phyloP scores from a whole-genome alignment of 2,797 vertebrate genomes.

The Pelochelys cantorii region DNA sequence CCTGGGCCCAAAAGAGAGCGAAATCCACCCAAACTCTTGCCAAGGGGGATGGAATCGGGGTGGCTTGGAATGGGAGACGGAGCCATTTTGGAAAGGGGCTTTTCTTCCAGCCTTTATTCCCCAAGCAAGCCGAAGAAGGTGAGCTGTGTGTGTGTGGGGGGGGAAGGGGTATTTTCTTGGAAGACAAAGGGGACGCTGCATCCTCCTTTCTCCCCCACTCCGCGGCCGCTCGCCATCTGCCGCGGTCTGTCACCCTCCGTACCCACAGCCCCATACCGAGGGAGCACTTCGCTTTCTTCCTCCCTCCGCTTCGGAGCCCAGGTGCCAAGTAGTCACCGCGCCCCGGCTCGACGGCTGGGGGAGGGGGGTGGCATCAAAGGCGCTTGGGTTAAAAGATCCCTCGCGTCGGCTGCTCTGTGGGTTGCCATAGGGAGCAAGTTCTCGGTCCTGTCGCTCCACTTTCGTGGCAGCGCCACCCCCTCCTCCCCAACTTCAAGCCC shows the following conservation, averaged over 20 bases:
- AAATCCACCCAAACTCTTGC: fast-evolving
- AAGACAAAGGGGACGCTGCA: not conserved
- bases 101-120: not conserved
- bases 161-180: not conserved
- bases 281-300: not conserved
- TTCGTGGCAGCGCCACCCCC: not conserved
- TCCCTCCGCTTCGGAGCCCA: not conserved
- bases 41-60: not conserved
- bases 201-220: not conserved
- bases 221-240: constrained; percentile 18
- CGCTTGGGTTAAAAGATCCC: not conserved
- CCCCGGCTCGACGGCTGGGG: not conserved
- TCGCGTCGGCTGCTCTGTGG: fast-evolving
- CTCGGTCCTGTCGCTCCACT: not conserved
- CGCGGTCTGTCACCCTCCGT: not conserved
- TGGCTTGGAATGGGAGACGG: not conserved
- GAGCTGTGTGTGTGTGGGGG: not conserved
- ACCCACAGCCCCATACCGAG: not conserved
- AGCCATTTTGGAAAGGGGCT: not conserved
- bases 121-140: not conserved
- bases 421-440: not conserved
- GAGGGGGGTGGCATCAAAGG: fast-evolving
- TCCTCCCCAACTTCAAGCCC: not conserved
- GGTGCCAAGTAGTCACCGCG: not conserved
- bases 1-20: not conserved